Evolutionary conservation across 2,797 vertebrate genomes (phyloP), one percentile per base, ranked within the genome.

Genomic region (Halcyon badia): DNA sequence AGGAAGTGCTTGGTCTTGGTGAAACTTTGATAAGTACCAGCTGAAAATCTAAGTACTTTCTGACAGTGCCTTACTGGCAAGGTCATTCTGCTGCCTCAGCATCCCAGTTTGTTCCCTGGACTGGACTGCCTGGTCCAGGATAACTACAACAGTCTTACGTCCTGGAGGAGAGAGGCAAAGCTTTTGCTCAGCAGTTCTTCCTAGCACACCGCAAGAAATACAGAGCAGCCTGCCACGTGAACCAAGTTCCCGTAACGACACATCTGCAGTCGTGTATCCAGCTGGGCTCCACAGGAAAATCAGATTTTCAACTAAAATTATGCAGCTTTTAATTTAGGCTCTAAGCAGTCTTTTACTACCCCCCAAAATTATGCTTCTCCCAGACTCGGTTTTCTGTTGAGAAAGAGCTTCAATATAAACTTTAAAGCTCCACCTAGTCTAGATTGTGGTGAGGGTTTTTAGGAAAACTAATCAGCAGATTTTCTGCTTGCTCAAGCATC

Each of bases 401-500:
- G 86, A 95, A 94, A 94, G 35, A 87, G 89, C 37, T 94, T 91
- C 78, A 77, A 24, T 75, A 79, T 10, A 75, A 82, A 75, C 41
- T 65, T 80, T 49, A 61, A 92, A 95, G 76, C 78, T 60, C 57
- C 1, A 10, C 89, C 90, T 87, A 60, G 57, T 80, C 79, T 75
- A 92, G 85, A 84, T 83, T 73, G 85, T 6, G 3, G 72, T 62
- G 71, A 95, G 46, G 88, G 70, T 81, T 95, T 96, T 88, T 44
- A 94, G 82, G 76, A 88, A 94, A 92, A 88, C 39, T 56, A 72
- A 89, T 91, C 76, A 92, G 79, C 64, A 90, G 24, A 49, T 94
- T 94, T 96, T 95, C 79, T 93, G 91, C 89, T 95, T 95, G 75
- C 81, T 93, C 82, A 95, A 89, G 91, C 95, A 94, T 79, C 65